Percentiles rank a stretch among this genome's conserved stretches.
Evolutionary conservation across 1,140 invertebrate genomes (phyloP).

Genomic region (Scylla paramamosain): DNA sequence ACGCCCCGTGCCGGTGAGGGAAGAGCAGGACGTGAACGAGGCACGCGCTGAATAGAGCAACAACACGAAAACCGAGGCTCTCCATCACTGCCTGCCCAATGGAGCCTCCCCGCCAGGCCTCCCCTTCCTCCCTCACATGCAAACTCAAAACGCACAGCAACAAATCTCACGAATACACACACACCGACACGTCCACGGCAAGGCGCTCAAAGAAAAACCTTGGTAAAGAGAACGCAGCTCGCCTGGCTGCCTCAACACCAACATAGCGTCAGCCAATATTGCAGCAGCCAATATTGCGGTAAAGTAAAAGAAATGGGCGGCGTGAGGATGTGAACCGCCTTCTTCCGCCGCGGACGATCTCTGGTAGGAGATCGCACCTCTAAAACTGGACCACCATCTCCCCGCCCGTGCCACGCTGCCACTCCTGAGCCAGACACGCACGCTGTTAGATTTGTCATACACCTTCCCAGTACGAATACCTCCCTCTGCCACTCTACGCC

Average conservation of each 20-base stretch:
- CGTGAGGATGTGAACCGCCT: neutral
- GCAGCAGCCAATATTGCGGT: slow-evolving; percentile 1
- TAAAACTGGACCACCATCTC: neutral
- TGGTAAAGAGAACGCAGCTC: neutral
- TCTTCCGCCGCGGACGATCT: neutral
- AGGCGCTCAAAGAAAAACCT: neutral
- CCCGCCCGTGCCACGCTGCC: neutral
- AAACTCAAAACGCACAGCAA: neutral
- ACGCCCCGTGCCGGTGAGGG: neutral
- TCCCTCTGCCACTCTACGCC: neutral
- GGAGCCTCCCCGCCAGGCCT: neutral
- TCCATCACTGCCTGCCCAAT: neutral
- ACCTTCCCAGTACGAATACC: neutral
- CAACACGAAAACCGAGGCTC: neutral
- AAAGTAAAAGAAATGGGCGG: neutral
- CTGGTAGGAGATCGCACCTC: neutral
- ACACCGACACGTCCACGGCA: neutral
- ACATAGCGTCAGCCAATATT: slow-evolving; percentile 13
- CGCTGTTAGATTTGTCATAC: neutral
- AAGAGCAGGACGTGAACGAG: neutral
- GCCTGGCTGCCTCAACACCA: neutral
- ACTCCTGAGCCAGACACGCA: neutral
- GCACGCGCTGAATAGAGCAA: neutral
- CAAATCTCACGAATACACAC: neutral
- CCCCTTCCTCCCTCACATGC: neutral